phyloP scores from a whole-genome alignment of 2,888 invertebrate genomes.

The Apamea sordens region DNA sequence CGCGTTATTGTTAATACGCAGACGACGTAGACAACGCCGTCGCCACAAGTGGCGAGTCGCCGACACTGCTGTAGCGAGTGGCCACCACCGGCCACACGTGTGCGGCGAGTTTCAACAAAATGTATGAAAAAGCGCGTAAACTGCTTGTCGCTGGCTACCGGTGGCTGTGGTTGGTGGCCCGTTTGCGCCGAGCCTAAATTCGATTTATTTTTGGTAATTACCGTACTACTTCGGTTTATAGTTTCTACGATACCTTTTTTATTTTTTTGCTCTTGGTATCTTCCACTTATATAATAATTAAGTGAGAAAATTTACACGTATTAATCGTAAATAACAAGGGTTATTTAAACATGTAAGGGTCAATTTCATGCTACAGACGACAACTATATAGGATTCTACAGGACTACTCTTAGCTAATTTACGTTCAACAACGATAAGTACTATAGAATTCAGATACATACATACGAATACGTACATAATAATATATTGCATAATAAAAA shows the following conservation, averaged over 20 bases:
- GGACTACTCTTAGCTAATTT: slow-evolving; percentile 26
- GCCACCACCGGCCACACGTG: no score
- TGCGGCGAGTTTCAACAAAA: no score
- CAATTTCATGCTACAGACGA: slow-evolving; percentile 37
- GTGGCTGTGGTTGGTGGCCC: no score
- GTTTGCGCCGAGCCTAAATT: no score
- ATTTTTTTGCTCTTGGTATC: neutral
- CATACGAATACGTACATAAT: slow-evolving; percentile 13
- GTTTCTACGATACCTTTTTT: neutral
- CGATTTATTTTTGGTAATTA: neutral
- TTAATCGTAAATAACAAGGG: neutral
- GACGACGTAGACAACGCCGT: no score
- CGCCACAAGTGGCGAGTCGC: no score
- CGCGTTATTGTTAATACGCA: no score
- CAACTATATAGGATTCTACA: slow-evolving; percentile 16
- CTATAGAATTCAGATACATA: slow-evolving; percentile 14
- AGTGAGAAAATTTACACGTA: slow-evolving; percentile 2
- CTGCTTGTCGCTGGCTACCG: no score
- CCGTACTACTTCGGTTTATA: neutral
- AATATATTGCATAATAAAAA: slow-evolving; percentile 2
- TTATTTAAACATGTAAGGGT: slow-evolving; percentile 10
- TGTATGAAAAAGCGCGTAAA: no score
- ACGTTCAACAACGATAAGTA: slow-evolving; percentile 16
- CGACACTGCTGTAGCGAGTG: no score
- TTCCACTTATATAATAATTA: neutral